Percentiles rank a stretch among this genome's conserved stretches.
Evolutionary conservation across 2,113 vertebrate genomes (phyloP).

Genomic region (Trematomus loennbergii): DNA sequence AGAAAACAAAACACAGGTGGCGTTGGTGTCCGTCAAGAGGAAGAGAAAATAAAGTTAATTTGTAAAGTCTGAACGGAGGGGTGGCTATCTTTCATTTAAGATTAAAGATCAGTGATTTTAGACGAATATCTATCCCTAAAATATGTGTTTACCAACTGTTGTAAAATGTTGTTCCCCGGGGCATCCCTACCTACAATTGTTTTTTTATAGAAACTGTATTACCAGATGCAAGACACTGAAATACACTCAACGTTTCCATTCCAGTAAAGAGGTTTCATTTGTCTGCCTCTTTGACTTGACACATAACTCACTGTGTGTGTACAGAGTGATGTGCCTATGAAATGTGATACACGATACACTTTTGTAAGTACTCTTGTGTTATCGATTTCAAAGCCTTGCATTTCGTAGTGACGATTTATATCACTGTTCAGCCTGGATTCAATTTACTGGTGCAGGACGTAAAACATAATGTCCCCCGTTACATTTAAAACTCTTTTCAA

Average conservation of each 20-base stretch:
- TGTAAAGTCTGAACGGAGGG: too few relatives aligned
- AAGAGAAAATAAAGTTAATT: too few relatives aligned
- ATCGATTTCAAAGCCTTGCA: constrained; percentile 30
- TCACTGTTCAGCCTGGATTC: neutral
- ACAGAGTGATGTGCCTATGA: neutral
- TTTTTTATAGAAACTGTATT: neutral
- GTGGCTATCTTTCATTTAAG: too few relatives aligned
- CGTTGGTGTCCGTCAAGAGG: too few relatives aligned
- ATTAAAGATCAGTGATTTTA: too few relatives aligned
- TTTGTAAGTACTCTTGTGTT: neutral
- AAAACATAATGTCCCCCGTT: too few relatives aligned
- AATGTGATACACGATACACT: neutral
- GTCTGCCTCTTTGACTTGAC: neutral
- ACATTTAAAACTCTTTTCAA: neutral
- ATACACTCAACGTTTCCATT: neutral
- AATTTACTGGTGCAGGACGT: neutral
- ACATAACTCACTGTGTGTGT: neutral
- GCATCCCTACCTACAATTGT: neutral
- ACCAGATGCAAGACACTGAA: neutral
- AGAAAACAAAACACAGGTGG: too few relatives aligned
- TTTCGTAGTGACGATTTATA: constrained; percentile 24
- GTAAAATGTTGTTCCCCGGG: too few relatives aligned
- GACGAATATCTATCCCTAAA: too few relatives aligned
- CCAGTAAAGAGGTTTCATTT: neutral
- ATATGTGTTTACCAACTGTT: too few relatives aligned